These are phyloP conservation scores for Sebastes fasciatus DNA, from an alignment of 2,113 vertebrate species.

Conservation along the genomic window DNA sequence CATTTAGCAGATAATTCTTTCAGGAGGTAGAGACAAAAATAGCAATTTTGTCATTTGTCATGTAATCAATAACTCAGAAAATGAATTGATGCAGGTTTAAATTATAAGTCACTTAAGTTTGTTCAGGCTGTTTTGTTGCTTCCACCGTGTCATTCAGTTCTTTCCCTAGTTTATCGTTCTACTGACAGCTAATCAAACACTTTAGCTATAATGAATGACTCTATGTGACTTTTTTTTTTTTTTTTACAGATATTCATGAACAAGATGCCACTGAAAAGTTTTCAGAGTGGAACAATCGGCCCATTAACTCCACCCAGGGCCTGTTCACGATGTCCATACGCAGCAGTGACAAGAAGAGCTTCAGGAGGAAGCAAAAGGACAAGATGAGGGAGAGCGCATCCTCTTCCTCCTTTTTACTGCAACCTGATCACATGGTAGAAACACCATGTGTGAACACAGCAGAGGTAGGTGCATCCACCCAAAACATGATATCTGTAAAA, in stretches of 20 bases:
- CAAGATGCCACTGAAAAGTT: conserved; percentile 30
- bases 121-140: background rate
- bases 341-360: conserved; percentile 74
- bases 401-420: conserved; percentile 17
- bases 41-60: background rate
- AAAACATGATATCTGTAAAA: conserved; percentile 58
- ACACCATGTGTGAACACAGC: background rate
- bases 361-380: conserved; percentile 57
- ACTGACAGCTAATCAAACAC: background rate
- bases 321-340: conserved; percentile 68
- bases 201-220: background rate
- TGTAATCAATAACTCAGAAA: background rate
- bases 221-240: background rate
- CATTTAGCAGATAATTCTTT: background rate
- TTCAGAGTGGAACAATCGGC: conserved; percentile 24
- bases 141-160: background rate
- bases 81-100: background rate
- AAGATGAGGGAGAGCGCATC: conserved; percentile 18
- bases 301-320: conserved; percentile 34
- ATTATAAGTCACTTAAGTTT: background rate
- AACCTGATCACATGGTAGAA: conserved; percentile 16
- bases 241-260: conserved; percentile 48
- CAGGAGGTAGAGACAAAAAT: background rate
- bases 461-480: background rate
- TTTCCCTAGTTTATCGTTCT: background rate